Conservation (phyloP, 2,797 vertebrate genomes). For the Dendrocincla tyrannina region DNA sequence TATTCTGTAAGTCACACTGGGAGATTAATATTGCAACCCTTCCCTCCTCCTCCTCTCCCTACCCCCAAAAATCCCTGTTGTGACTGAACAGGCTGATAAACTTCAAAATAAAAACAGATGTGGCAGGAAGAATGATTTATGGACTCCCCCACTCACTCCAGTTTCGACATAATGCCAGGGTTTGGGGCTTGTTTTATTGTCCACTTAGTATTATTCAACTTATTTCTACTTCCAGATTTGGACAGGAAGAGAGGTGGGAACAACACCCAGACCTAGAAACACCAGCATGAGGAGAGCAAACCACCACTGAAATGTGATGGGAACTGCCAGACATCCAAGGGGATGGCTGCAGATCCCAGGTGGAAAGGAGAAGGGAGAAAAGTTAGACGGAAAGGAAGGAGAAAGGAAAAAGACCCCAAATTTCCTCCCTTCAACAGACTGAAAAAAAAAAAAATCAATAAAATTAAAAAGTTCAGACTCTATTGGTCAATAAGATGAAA, state of each 20-base stretch:
- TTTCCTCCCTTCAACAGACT: background rate
- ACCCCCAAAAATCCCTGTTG: slow-evolving; percentile 57
- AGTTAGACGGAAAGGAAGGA: background rate
- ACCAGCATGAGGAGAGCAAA: fast-evolving
- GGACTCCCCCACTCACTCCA: slow-evolving; percentile 15
- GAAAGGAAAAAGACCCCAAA: background rate
- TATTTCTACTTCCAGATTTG: background rate
- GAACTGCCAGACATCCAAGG: background rate
- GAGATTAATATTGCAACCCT: slow-evolving; percentile 76
- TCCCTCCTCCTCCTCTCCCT: slow-evolving; percentile 13
- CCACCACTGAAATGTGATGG: background rate
- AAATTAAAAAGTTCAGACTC: background rate
- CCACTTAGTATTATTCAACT: slow-evolving; percentile 32
- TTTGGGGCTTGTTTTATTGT: slow-evolving; percentile 17
- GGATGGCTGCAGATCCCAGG: background rate
- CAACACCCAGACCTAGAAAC: background rate
- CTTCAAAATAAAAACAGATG: slow-evolving; percentile 82
- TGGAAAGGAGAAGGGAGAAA: background rate
- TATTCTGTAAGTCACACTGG: slow-evolving; percentile 77
- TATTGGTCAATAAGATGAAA: background rate
- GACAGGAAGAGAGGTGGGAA: background rate
- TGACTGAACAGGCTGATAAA: slow-evolving; percentile 74
- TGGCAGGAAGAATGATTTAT: slow-evolving; percentile 68
- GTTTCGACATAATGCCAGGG: background rate
- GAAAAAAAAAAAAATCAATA: background rate